A percentile compares a stretch with the other conserved stretches of the same genome.
These are phyloP conservation scores for Diglossa cyanea DNA, from an alignment of 2,797 vertebrate species.

Conservation along the genomic window DNA sequence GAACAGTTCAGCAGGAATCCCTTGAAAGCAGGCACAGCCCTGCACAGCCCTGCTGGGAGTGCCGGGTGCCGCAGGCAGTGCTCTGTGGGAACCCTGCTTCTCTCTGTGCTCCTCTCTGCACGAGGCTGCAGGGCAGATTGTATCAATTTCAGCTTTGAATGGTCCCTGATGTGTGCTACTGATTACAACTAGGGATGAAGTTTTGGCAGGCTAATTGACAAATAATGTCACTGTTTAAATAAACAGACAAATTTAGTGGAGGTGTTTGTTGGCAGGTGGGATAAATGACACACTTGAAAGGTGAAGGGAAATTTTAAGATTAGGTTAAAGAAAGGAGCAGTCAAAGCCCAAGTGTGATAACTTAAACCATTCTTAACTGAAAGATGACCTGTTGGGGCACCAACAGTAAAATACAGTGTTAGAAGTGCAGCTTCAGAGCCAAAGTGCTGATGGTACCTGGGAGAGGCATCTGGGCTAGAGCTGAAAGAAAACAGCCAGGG, in stretches of 20 bases:
- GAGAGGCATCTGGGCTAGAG: not conserved
- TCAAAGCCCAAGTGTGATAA: not conserved
- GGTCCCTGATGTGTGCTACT: not conserved
- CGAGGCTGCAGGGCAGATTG: not conserved
- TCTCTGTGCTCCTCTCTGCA: not conserved
- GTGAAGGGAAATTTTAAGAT: not conserved
- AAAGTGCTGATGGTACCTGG: not conserved
- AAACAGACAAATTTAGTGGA: not conserved
- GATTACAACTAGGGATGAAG: not conserved
- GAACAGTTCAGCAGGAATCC: not conserved
- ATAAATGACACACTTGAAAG: not conserved
- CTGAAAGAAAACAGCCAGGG: not conserved
- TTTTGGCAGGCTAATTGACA: not conserved
- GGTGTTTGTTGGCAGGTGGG: not conserved
- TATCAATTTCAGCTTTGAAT: not conserved
- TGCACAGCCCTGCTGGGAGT: not conserved
- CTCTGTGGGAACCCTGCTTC: not conserved
- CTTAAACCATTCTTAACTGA: not conserved
- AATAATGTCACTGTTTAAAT: not conserved
- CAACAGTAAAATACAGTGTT: not conserved
- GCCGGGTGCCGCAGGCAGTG: rapidly evolving
- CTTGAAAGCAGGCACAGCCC: not conserved
- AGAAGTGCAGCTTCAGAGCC: not conserved
- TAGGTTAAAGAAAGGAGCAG: not conserved
- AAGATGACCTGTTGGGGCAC: not conserved